phyloP scores from a whole-genome alignment of 2,888 invertebrate species.

The Drosophila nr. medialis region DNA sequence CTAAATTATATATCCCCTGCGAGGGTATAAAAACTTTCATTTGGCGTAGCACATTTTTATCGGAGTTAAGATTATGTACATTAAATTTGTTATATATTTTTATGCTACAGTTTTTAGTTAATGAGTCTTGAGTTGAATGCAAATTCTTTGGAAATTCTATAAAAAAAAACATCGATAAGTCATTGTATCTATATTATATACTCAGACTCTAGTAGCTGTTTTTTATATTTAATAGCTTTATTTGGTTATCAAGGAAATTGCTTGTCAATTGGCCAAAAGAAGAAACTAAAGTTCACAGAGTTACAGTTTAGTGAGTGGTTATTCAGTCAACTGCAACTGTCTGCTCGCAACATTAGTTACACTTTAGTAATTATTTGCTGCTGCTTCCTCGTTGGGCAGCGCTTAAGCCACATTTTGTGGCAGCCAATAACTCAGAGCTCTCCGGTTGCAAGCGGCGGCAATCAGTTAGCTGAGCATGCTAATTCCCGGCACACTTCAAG shows the following conservation, averaged over 20 bases:
- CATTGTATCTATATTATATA: no score
- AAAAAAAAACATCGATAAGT: no score
- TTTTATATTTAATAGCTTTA: background rate
- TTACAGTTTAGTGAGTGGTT: background rate
- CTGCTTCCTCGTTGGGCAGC: constrained; percentile 1
- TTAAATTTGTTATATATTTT: no score
- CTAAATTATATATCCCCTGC: background rate
- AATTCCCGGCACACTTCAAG: constrained; percentile 73
- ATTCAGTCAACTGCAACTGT: constrained; percentile 7
- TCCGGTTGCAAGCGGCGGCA: constrained; percentile 24
- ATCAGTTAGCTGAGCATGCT: constrained; percentile 62
- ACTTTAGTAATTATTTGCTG: constrained; percentile 3
- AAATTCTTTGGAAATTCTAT: no score
- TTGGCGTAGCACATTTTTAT: no score
- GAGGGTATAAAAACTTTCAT: no score
- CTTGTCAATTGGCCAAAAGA: background rate
- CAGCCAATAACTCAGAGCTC: constrained; percentile 20
- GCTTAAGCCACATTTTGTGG: constrained; percentile 30
- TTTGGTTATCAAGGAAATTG: background rate
- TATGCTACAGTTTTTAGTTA: no score
- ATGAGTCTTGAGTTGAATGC: no score
- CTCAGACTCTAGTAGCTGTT: no score
- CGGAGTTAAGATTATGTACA: no score
- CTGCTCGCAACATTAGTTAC: constrained; percentile 8
- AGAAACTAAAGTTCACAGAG: background rate